Percentiles rank a stretch among this genome's conserved stretches.
phyloP scores from a whole-genome alignment of 2,113 vertebrate genomes.

The Pseudois nayaur region DNA sequence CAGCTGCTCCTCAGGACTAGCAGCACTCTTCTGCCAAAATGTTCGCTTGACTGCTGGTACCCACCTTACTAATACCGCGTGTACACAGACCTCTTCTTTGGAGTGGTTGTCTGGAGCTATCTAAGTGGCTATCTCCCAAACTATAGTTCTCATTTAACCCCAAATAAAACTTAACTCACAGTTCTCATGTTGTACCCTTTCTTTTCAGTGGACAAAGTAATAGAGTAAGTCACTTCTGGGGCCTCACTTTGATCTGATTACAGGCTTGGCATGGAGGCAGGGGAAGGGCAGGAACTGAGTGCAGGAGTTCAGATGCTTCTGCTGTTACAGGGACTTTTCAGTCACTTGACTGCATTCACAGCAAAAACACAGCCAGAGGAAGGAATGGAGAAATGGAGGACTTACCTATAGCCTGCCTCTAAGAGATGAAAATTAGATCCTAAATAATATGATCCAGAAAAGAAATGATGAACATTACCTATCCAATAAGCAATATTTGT shows the following conservation, averaged over 20 bases:
- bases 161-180: not conserved
- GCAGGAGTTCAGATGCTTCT: not conserved
- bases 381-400: not conserved
- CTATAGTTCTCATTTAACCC: not conserved
- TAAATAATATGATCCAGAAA: not conserved
- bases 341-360: not conserved
- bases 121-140: not conserved
- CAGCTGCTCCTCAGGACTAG: not conserved
- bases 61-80: fast-evolving
- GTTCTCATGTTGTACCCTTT: not conserved
- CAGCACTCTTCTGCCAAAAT: not conserved
- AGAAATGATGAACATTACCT: not conserved
- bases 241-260: not conserved
- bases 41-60: fast-evolving
- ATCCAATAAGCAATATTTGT: not conserved
- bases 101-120: not conserved
- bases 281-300: not conserved
- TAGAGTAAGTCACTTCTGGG: not conserved
- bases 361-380: not conserved
- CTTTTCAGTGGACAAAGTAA: not conserved
- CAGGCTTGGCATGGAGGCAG: no score
- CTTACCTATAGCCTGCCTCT: not conserved
- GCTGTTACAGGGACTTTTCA: not conserved
- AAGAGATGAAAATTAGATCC: not conserved
- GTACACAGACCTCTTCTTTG: not conserved